Evolutionary conservation across 1,140 invertebrate genomes (phyloP).

Genomic region (Limonius californicus): DNA sequence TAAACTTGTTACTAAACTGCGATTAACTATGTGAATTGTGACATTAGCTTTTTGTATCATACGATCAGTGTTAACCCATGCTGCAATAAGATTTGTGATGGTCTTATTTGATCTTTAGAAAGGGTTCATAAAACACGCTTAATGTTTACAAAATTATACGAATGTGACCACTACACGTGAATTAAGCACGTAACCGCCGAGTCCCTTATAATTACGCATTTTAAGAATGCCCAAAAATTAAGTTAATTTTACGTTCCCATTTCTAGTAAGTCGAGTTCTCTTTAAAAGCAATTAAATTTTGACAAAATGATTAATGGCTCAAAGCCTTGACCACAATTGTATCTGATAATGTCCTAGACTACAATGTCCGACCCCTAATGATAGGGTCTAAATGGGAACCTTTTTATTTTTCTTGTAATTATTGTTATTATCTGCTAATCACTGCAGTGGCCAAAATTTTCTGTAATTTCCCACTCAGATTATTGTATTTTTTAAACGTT

Average conservation of each 20-base stretch:
- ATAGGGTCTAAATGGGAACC: conserved; percentile 22
- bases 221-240: conserved; percentile 14
- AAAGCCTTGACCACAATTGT: conserved; percentile 25
- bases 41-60: conserved; percentile 33
- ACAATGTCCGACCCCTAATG: conserved; percentile 26
- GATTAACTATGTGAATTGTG: conserved; percentile 36
- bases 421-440: conserved; percentile 28
- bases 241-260: conserved; percentile 16
- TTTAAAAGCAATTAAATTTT: conserved; percentile 32
- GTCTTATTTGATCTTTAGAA: conserved; percentile 4
- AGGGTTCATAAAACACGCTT: conserved; percentile 2
- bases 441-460: conserved; percentile 24
- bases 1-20: conserved; percentile 34
- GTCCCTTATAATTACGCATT: conserved; percentile 23
- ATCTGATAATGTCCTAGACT: conserved; percentile 21
- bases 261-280: conserved; percentile 14
- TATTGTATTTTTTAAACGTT: conserved; percentile 12
- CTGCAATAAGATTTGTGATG: conserved; percentile 6
- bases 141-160: conserved; percentile 14
- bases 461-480: neutral
- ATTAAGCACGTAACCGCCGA: conserved; percentile 10
- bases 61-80: conserved; percentile 19
- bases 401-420: conserved; percentile 24
- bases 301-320: conserved; percentile 36
- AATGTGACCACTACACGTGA: conserved; percentile 14